phyloP scores from a whole-genome alignment of 2,888 invertebrate genomes.

The Sicus ferrugineus region DNA sequence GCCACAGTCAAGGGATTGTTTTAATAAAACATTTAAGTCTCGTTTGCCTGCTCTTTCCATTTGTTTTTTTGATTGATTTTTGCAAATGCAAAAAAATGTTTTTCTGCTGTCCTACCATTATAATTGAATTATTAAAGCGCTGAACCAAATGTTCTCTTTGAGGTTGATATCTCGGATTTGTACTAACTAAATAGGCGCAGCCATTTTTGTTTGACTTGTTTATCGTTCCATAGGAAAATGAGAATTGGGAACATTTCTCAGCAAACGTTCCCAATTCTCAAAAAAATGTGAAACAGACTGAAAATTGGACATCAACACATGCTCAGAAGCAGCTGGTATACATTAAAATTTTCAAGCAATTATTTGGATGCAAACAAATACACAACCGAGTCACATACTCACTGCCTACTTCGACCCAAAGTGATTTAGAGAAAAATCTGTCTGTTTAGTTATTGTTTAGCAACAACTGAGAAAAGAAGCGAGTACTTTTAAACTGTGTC shows the following conservation, averaged over 20 bases:
- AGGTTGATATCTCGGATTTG: constrained; percentile 4
- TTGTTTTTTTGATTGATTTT: no score
- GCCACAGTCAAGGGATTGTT: no score
- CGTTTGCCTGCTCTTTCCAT: no score
- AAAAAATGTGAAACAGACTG: background rate
- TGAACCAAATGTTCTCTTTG: no score
- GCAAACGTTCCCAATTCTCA: constrained; percentile 35
- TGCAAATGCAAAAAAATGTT: no score
- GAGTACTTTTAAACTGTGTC: constrained; percentile 32
- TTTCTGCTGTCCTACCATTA: no score
- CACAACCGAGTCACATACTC: constrained; percentile 2
- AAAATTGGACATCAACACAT: background rate
- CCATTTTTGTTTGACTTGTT: constrained; percentile 42
- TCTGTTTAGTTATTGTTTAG: constrained; percentile 45
- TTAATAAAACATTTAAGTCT: no score
- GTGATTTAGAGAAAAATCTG: constrained; percentile 24
- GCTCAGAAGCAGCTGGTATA: constrained; percentile 14
- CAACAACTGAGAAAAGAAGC: constrained; percentile 41
- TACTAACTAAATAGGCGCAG: constrained; percentile 31
- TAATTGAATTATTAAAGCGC: no score
- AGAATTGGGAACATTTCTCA: no score
- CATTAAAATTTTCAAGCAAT: constrained; percentile 20
- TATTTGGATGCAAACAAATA: background rate
- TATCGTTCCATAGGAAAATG: constrained; percentile 29
- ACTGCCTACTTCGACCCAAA: background rate